Evolutionary conservation across 2,113 vertebrate species (phyloP).

Genomic region (Cromileptes altivelis): DNA sequence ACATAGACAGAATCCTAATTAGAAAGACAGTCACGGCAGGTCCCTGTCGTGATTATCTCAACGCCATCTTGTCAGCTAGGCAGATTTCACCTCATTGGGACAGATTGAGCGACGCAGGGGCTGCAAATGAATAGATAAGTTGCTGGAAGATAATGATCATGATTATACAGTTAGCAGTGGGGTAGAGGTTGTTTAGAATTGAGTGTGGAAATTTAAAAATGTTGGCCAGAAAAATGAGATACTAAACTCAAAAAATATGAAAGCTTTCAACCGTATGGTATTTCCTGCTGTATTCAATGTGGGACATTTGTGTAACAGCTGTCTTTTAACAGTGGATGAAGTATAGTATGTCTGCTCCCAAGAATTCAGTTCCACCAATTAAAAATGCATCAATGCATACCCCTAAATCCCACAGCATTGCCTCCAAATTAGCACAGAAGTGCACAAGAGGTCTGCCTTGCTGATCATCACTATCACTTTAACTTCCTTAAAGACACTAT

Average conservation of each 20-base stretch:
- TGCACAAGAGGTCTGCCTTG: neutral
- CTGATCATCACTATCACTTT: neutral
- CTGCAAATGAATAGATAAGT: slow-evolving; percentile 68
- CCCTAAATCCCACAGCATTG: neutral
- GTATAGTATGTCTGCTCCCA: neutral
- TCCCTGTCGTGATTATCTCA: slow-evolving; percentile 73
- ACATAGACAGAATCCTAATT: slow-evolving; percentile 72
- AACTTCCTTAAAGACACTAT: neutral
- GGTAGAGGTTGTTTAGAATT: slow-evolving; percentile 64
- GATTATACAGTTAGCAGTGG: slow-evolving; percentile 55
- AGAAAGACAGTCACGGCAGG: slow-evolving; percentile 64
- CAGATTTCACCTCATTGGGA: slow-evolving; percentile 70
- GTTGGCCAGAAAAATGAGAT: neutral
- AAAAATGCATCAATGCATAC: slow-evolving; percentile 26
- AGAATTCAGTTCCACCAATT: slow-evolving; percentile 30
- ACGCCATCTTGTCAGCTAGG: slow-evolving; percentile 75
- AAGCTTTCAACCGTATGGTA: neutral
- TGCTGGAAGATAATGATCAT: slow-evolving; percentile 72
- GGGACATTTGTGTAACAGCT: slow-evolving; percentile 25
- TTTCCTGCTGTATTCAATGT: slow-evolving; percentile 11
- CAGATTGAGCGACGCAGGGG: slow-evolving; percentile 51
- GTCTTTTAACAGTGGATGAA: neutral
- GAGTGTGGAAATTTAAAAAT: slow-evolving; percentile 42
- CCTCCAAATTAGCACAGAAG: slow-evolving; percentile 20
- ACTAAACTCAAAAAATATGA: neutral